phyloP scores from a whole-genome alignment of 2,888 invertebrate species.

The Leptarthrus brevirostris region DNA sequence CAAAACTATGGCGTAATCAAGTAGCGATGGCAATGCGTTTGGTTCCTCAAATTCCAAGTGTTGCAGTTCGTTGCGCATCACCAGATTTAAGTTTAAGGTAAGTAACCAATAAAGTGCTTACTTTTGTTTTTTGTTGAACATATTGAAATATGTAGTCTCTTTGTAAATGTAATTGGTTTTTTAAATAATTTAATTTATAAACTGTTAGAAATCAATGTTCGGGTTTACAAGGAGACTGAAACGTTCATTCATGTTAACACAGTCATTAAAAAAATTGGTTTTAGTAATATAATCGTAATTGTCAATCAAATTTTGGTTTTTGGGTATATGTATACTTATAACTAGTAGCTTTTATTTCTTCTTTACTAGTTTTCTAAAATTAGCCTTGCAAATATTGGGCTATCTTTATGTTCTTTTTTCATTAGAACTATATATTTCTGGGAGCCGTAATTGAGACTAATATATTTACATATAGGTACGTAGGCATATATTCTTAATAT shows the following conservation, averaged over 20 bases:
- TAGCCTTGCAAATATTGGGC: not conserved
- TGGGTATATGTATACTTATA: slow-evolving; percentile 5
- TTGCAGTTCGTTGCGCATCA: slow-evolving; percentile 89
- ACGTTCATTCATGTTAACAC: slow-evolving; percentile 30
- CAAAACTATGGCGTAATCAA: slow-evolving; percentile 98
- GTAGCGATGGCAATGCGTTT: slow-evolving; percentile 96
- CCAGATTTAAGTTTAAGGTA: slow-evolving; percentile 93
- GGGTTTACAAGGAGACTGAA: slow-evolving; percentile 2
- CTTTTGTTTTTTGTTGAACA: not conserved
- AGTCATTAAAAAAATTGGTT: slow-evolving; percentile 17
- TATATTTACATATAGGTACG: too few species aligned
- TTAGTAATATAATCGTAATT: not conserved
- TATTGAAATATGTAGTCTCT: slow-evolving; percentile 13
- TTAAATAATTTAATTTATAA: too few species aligned
- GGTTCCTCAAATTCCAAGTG: slow-evolving; percentile 90
- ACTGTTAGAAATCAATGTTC: not conserved
- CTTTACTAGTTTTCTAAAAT: not conserved
- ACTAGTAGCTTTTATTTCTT: slow-evolving; percentile 19
- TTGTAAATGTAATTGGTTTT: slow-evolving; percentile 6
- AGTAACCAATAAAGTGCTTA: too few species aligned
- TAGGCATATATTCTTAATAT: too few species aligned
- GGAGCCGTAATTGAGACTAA: too few species aligned
- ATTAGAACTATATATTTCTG: not conserved
- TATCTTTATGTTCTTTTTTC: too few species aligned
- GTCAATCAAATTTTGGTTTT: slow-evolving; percentile 1